Conservation (phyloP, 37 sponge, comb jelly and placozoan species). For the Cladorhizidae sp. region DNA sequence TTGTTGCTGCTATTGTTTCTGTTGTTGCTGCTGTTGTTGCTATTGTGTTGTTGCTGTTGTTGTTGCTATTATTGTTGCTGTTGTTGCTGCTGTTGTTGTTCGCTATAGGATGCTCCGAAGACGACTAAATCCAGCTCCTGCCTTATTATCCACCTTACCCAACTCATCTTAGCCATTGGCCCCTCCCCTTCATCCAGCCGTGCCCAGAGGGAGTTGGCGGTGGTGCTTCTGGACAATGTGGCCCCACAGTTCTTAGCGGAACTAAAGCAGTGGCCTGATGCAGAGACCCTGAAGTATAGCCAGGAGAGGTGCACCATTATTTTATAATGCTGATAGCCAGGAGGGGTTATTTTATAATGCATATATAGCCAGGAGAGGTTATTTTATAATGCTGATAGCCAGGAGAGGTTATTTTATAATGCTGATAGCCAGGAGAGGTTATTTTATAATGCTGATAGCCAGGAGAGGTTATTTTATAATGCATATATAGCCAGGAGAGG, state of each 20-base stretch:
- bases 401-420: no score
- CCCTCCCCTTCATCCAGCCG: not conserved
- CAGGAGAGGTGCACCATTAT: slow-evolving; percentile 28
- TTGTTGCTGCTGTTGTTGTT: no score
- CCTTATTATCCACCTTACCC: not conserved
- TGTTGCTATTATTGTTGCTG: not conserved
- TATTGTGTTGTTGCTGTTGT: not conserved
- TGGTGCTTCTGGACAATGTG: slow-evolving; percentile 12
- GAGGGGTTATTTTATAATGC: no score
- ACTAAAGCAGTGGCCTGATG: slow-evolving; percentile 43
- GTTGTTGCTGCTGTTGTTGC: not conserved
- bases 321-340: no score
- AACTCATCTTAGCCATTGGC: slow-evolving; percentile 11
- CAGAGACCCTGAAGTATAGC: slow-evolving; percentile 20
- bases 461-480: no score
- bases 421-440: no score
- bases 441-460: no score
- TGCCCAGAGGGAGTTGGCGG: slow-evolving; percentile 4
- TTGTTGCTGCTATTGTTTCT: not conserved
- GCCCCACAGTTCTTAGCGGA: slow-evolving; percentile 15
- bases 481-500: no score
- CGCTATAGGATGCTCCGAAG: no score
- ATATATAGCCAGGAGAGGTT: no score
- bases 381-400: no score
- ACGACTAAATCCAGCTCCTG: not conserved